Evolutionary conservation across 2,888 invertebrate species (phyloP).

Genomic region (Patella pellucida): DNA sequence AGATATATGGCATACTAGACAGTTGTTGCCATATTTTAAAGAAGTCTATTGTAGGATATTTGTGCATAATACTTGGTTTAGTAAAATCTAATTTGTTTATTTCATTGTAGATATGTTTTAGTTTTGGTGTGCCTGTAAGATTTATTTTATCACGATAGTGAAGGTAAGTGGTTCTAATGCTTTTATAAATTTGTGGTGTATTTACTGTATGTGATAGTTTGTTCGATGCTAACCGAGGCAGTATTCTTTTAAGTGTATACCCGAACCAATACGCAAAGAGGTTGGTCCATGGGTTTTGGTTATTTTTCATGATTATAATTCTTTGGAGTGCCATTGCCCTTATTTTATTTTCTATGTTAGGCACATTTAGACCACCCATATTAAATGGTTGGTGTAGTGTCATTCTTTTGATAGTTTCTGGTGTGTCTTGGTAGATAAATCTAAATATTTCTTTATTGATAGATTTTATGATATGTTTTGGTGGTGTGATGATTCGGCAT

Average conservation of each 20-base stretch:
- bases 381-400: not conserved
- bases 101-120: not conserved
- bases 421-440: not conserved
- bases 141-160: not conserved
- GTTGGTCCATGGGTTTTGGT: not conserved
- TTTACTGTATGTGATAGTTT: too few relatives aligned
- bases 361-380: not conserved
- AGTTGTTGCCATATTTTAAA: too few relatives aligned
- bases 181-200: not conserved
- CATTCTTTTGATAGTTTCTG: not conserved
- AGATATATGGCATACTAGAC: too few relatives aligned
- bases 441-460: not conserved
- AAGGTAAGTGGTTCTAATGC: not conserved
- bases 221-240: not conserved
- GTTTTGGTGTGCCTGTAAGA: not conserved
- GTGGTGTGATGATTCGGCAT: not conserved
- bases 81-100: not conserved
- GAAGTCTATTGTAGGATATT: too few relatives aligned
- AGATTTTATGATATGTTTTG: not conserved
- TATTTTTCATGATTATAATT: too few relatives aligned
- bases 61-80: too few relatives aligned
- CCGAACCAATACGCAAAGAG: not conserved
- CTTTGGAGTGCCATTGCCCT: too few relatives aligned
- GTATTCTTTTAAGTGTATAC: not conserved
- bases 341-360: not conserved